Conservation (phyloP, 2,888 invertebrate genomes). For the Ichneumoninae sp. region DNA sequence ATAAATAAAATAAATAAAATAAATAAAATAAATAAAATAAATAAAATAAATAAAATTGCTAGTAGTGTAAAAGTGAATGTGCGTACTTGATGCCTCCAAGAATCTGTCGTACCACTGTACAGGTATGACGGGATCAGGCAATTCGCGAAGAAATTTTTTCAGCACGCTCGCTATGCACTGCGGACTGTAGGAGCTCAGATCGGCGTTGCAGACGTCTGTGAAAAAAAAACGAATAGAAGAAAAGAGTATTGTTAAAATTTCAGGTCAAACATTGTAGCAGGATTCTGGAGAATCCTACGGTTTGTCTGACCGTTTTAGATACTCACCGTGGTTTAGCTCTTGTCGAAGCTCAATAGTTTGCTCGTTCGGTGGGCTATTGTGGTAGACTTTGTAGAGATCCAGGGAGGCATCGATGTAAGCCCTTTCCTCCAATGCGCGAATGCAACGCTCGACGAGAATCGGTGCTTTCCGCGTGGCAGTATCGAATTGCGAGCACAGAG, state of each 20-base stretch:
- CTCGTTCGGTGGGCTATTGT: conserved; percentile 87
- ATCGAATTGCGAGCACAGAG: conserved; percentile 87
- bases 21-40: no score
- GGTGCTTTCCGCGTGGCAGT: conserved; percentile 86
- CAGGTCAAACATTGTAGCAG: not conserved
- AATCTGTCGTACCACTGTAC: conserved; percentile 90
- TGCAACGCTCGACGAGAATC: conserved; percentile 86
- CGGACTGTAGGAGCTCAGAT: conserved; percentile 85
- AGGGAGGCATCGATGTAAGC: conserved; percentile 85
- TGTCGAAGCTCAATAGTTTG: conserved; percentile 86
- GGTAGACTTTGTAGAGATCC: conserved; percentile 89
- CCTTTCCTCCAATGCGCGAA: conserved; percentile 87
- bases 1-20: no score
- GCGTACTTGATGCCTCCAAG: conserved; percentile 86
- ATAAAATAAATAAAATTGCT: no score
- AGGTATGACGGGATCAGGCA: conserved; percentile 91
- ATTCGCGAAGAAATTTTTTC: conserved; percentile 90
- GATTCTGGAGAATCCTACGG: not conserved
- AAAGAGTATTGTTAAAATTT: not conserved
- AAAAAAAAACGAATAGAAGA: conserved; percentile 38
- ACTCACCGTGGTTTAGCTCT: conserved; percentile 84
- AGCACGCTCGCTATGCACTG: conserved; percentile 87
- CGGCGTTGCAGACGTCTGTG: conserved; percentile 83
- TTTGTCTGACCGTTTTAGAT: not conserved
- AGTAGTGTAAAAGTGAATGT: conserved; percentile 21